phyloP scores from a whole-genome alignment of 2,797 vertebrate species.

The Hyperoplus immaculatus region DNA sequence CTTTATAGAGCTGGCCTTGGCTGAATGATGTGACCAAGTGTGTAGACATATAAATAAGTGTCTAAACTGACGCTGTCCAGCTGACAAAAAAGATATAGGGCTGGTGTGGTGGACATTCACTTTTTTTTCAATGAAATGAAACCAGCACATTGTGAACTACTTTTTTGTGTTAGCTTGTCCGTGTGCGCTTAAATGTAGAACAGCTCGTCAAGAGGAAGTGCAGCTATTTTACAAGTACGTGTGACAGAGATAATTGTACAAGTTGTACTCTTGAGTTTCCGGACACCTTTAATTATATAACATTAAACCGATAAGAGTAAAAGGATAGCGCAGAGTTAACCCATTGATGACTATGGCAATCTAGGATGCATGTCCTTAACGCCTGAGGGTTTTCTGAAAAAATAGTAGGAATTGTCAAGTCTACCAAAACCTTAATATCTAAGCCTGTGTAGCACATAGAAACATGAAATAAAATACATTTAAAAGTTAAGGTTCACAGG shows the following conservation, averaged over 20 bases:
- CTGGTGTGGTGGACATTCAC: neutral
- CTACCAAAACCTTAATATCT: too few species aligned
- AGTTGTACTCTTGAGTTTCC: neutral
- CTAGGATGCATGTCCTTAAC: too few species aligned
- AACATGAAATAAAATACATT: too few species aligned
- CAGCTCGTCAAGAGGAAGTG: slow-evolving; percentile 35
- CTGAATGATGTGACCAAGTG: neutral
- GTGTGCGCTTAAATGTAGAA: neutral
- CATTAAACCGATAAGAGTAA: neutral
- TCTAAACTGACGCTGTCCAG: slow-evolving; percentile 7
- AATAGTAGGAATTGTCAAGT: too few species aligned
- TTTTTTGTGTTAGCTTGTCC: neutral
- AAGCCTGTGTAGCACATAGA: too few species aligned
- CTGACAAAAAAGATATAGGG: neutral
- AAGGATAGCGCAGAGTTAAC: neutral
- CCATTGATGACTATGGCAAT: too few species aligned
- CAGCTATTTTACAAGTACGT: neutral
- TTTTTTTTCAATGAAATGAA: slow-evolving; percentile 9
- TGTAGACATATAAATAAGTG: neutral
- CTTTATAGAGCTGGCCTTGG: neutral
- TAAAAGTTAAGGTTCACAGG: too few species aligned
- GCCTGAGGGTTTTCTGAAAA: too few species aligned
- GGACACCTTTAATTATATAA: neutral
- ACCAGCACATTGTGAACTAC: neutral
- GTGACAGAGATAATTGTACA: neutral